Conservation (phyloP, 2,113 vertebrate genomes). For the Archocentrus centrarchus region DNA sequence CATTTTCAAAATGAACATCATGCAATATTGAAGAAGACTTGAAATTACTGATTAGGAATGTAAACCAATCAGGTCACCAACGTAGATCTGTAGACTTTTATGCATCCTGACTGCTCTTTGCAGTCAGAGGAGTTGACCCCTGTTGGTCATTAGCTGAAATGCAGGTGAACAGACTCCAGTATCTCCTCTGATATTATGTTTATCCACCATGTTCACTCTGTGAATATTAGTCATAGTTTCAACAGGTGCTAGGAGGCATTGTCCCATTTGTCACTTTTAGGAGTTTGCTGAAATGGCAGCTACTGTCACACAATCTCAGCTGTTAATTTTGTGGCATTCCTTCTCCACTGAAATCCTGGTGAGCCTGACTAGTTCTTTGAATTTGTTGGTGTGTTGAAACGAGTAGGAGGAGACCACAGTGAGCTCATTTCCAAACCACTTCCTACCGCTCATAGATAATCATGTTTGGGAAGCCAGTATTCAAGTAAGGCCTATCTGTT, state of each 20-base stretch:
- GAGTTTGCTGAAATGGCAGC: background rate
- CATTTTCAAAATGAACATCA: background rate
- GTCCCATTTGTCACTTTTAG: too few relatives aligned
- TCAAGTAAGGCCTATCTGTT: constrained; percentile 17
- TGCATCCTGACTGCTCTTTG: background rate
- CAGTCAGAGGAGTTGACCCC: background rate
- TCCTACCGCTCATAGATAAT: constrained; percentile 47
- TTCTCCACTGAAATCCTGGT: background rate
- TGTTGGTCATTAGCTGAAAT: background rate
- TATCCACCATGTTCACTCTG: too few relatives aligned
- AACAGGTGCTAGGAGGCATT: background rate
- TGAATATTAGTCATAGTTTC: background rate
- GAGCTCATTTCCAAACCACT: constrained; percentile 50
- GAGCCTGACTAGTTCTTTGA: background rate
- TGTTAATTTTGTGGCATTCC: background rate
- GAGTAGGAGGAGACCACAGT: constrained; percentile 11
- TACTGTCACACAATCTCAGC: background rate
- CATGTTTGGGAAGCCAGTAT: constrained; percentile 39
- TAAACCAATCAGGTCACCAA: background rate
- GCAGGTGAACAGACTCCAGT: background rate
- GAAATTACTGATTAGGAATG: background rate
- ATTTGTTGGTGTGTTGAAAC: background rate
- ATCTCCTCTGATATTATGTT: too few relatives aligned
- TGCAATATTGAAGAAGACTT: background rate
- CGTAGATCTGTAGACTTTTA: too few relatives aligned